phyloP scores from a whole-genome alignment of 1,140 invertebrate genomes.

The Oryzaephilus surinamensis region DNA sequence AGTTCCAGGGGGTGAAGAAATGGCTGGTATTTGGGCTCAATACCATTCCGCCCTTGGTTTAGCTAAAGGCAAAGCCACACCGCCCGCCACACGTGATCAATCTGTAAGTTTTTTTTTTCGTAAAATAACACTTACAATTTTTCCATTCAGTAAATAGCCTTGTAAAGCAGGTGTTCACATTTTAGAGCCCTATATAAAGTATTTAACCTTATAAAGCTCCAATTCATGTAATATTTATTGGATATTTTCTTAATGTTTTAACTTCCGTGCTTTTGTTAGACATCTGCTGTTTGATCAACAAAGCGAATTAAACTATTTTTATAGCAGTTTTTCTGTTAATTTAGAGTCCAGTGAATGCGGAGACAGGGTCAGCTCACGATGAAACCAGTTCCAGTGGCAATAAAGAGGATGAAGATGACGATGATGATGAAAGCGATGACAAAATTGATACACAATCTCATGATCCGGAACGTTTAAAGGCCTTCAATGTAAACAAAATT shows the following conservation, averaged over 20 bases:
- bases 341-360: slow-evolving; percentile 55
- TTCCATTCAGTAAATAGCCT: no score
- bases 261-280: no score
- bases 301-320: no score
- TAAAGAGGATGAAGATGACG: slow-evolving; percentile 89
- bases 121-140: no score
- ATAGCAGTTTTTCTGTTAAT: no score
- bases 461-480: slow-evolving; percentile 91
- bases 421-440: slow-evolving; percentile 84
- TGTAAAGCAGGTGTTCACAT: no score
- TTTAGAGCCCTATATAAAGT: no score
- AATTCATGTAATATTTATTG: no score
- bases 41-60: slow-evolving; percentile 58
- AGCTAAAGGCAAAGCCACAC: slow-evolving; percentile 48
- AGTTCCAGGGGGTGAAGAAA: slow-evolving; percentile 47
- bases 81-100: slow-evolving; percentile 47
- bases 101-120: slow-evolving; percentile 41
- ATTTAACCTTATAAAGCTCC: no score
- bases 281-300: no score
- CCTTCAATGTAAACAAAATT: slow-evolving; percentile 81
- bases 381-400: slow-evolving; percentile 82
- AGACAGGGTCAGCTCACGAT: slow-evolving; percentile 69
- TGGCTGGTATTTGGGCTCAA: slow-evolving; percentile 68
- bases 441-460: slow-evolving; percentile 76
- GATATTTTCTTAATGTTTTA: no score